phyloP scores from a whole-genome alignment of 2,888 invertebrate genomes.

The Merodon equestris region DNA sequence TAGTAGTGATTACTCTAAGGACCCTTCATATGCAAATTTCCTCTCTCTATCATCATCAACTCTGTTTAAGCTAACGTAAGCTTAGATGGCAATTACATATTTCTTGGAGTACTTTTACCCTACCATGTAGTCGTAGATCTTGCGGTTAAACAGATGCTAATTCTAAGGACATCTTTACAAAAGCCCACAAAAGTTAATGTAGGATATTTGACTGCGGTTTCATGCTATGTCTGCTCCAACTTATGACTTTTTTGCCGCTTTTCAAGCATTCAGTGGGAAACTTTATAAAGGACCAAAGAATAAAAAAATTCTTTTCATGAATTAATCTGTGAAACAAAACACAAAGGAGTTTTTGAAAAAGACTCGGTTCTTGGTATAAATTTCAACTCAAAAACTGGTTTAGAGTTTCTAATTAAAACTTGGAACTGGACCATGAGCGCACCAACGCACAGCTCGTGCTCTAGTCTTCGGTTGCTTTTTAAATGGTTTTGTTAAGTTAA shows the following conservation, averaged over 20 bases:
- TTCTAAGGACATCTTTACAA: slow-evolving; percentile 19
- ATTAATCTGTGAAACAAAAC: slow-evolving; percentile 8
- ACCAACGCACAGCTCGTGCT: background rate
- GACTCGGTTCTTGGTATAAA: background rate
- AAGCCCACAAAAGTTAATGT: slow-evolving; percentile 35
- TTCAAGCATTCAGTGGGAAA: too few species aligned
- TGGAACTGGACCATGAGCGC: background rate
- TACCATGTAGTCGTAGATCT: background rate
- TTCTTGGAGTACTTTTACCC: too few species aligned
- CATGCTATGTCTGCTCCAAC: too few species aligned
- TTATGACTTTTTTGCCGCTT: too few species aligned
- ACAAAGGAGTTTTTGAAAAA: too few species aligned
- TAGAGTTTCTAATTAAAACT: slow-evolving; percentile 44
- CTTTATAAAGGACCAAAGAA: slow-evolving; percentile 3
- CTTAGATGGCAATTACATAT: too few species aligned
- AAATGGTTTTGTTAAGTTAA: slow-evolving; percentile 11
- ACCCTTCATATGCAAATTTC: slow-evolving; percentile 20
- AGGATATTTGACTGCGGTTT: background rate
- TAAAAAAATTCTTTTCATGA: slow-evolving; percentile 22
- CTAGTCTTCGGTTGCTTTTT: background rate
- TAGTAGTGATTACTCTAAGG: slow-evolving; percentile 8
- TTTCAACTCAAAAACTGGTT: slow-evolving; percentile 22
- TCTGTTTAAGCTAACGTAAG: too few species aligned
- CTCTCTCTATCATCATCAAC: background rate
- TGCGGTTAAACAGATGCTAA: slow-evolving; percentile 2